phyloP scores from a whole-genome alignment of 2,797 vertebrate species.

The Lepilemur ruficaudatus region DNA sequence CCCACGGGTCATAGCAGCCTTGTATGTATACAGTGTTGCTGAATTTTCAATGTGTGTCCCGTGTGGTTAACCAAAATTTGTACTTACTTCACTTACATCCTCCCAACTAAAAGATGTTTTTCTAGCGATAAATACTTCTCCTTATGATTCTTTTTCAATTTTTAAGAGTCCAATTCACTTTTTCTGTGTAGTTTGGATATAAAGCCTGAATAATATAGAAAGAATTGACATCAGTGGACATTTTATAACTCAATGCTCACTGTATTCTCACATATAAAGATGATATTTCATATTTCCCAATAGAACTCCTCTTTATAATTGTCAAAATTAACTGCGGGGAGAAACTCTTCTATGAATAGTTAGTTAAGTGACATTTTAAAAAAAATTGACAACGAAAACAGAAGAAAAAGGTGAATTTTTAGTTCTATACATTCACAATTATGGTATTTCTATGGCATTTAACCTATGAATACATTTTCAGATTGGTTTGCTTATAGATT shows the following conservation, averaged over 20 bases:
- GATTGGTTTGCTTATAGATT: slow-evolving; percentile 35
- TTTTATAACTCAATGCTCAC: background rate
- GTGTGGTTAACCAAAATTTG: slow-evolving; percentile 28
- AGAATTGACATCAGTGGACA: background rate
- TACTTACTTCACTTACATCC: background rate
- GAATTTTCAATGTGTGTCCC: slow-evolving; percentile 23
- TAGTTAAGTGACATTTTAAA: background rate
- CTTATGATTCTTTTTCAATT: slow-evolving; percentile 27
- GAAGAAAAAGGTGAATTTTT: slow-evolving; percentile 45
- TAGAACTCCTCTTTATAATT: slow-evolving; percentile 24
- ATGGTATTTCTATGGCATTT: slow-evolving; percentile 28
- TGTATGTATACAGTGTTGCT: background rate
- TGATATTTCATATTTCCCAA: slow-evolving; percentile 30
- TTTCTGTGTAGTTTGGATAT: slow-evolving; percentile 38
- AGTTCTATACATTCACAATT: slow-evolving; percentile 12
- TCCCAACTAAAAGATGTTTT: slow-evolving; percentile 30
- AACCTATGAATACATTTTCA: slow-evolving; percentile 47
- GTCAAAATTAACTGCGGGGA: slow-evolving; percentile 15
- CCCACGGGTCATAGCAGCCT: background rate
- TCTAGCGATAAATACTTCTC: slow-evolving; percentile 31
- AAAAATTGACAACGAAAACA: slow-evolving; percentile 26
- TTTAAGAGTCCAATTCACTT: slow-evolving; percentile 16
- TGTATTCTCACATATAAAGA: slow-evolving; percentile 23
- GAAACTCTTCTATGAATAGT: slow-evolving; percentile 12
- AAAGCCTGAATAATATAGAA: slow-evolving; percentile 26